Base-by-base conservation (phyloP, 2,113 vertebrate genomes). In the Dasyprocta punctata region DNA sequence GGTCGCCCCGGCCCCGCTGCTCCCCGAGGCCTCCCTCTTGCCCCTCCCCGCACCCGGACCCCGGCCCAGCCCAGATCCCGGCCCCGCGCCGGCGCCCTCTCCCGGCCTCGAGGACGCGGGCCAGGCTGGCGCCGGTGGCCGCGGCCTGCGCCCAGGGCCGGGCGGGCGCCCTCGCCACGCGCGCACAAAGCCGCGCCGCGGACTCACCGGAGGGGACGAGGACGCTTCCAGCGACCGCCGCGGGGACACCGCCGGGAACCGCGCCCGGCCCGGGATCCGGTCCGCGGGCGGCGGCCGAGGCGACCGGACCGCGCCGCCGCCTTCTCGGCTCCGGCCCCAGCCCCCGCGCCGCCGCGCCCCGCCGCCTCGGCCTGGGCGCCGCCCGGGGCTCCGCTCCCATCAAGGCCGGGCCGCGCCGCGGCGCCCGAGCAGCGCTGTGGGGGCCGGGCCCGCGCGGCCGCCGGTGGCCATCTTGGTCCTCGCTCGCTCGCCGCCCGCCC, bases 391-490 rank as follows among this genome's bases (percentile, higher is more conserved):
- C 86, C 80, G 58, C 44, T 97, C 97, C 98, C 98, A 98, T 98
- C 97, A 98, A 98, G 92, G 97, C 97, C 96, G 97, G 91, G 96
- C 97, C 95, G 49, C 78, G 86, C 97, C 98, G 94, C 93, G 52
- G 90, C 89, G 81, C 89, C 96, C 88, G 75, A 95, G 96, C 98
- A 93, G 96, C 96, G 24, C 80, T 87, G 97, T 81, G 97, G 67
- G 90, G 92, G 97, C 33, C 97, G 52, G 91, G 73, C 75, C 73
- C 96, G 94, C 96, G 97, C 98, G 97, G 98, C 98, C 87, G 97
- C 78, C 77, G 98, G 98, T 98, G 98, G 98, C 98, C 98, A 98
- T 98, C 97, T 98, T 98, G 98, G 97, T 98, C 97, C 98, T 96
- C 97, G 98, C 95, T 93, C 98, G 95, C 94, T 94, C 84, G 52